Conservation (phyloP, 2,113 vertebrate species). For the Coryphaenoides rupestris region DNA sequence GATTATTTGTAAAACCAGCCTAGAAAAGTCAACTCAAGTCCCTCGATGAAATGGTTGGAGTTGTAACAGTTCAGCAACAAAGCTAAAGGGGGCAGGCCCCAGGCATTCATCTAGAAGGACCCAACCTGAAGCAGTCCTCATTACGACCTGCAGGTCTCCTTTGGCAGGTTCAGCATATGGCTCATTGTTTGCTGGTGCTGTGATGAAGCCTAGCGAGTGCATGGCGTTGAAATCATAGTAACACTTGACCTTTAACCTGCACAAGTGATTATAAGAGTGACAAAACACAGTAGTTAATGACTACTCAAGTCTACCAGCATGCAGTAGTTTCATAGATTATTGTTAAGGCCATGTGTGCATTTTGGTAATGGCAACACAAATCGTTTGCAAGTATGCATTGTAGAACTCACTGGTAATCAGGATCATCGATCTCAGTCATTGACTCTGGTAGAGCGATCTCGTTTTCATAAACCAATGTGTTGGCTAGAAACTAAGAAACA, state of each 20-base stretch:
- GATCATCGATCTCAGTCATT: background rate
- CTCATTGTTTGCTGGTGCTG: conserved; percentile 37
- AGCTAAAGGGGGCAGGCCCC: background rate
- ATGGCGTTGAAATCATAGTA: conserved; percentile 57
- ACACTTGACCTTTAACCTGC: conserved; percentile 60
- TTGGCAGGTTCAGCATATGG: conserved; percentile 40
- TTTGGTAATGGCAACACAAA: background rate
- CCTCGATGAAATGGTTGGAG: no score
- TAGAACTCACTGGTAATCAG: conserved; percentile 51
- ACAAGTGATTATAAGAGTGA: background rate
- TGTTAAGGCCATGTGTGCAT: background rate
- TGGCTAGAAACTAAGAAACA: conserved; percentile 53
- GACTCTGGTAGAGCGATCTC: conserved; percentile 53
- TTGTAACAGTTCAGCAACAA: no score
- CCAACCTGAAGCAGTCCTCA: conserved; percentile 61
- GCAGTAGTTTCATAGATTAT: background rate
- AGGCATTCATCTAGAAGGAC: background rate
- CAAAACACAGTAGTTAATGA: background rate
- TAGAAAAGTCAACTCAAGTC: no score
- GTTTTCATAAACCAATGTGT: conserved; percentile 68
- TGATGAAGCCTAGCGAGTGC: conserved; percentile 33
- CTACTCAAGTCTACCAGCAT: background rate
- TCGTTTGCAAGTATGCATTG: background rate
- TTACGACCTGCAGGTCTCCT: conserved; percentile 44
- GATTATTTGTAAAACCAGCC: background rate